Evolutionary conservation across 35 echinoderm and acorn worm species (phyloP).

Genomic region (Eucidaris tribuloides): DNA sequence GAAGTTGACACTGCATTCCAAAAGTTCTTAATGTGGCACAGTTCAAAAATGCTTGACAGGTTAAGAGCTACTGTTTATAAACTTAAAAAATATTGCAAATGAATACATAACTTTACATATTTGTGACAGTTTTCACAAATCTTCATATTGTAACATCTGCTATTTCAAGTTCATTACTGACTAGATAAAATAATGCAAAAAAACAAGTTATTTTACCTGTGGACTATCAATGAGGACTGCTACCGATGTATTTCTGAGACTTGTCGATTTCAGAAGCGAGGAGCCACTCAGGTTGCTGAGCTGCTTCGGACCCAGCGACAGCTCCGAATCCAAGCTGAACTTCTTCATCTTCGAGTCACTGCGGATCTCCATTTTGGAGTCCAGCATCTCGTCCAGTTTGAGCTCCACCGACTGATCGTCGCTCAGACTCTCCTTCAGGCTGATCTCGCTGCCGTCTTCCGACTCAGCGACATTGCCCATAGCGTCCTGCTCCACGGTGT

Average conservation of each 20-base stretch:
- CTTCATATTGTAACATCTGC: too few species aligned
- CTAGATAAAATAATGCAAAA: too few species aligned
- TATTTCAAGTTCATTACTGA: neutral
- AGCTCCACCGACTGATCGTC: slow-evolving; percentile 57
- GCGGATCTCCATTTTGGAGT: slow-evolving; percentile 24
- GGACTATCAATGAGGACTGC: slow-evolving; percentile 75
- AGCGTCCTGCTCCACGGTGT: neutral
- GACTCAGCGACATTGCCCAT: neutral
- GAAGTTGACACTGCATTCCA: too few species aligned
- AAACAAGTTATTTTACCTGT: slow-evolving; percentile 18
- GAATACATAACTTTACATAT: too few species aligned
- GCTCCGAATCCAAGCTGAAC: slow-evolving; percentile 25
- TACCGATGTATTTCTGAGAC: slow-evolving; percentile 71
- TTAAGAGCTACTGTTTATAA: too few species aligned
- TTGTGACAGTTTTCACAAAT: too few species aligned
- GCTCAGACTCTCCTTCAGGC: slow-evolving; percentile 1
- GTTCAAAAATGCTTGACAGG: too few species aligned
- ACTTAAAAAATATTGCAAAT: too few species aligned
- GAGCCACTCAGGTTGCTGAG: slow-evolving; percentile 46
- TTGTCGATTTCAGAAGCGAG: slow-evolving; percentile 49
- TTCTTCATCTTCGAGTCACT: slow-evolving; percentile 5
- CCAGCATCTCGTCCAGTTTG: slow-evolving; percentile 48
- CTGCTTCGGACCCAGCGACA: slow-evolving; percentile 44
- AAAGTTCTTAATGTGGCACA: too few species aligned
- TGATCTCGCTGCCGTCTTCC: slow-evolving; percentile 1